phyloP scores from a whole-genome alignment of 2,797 vertebrate species.

The Lindbergichthys nudifrons region DNA sequence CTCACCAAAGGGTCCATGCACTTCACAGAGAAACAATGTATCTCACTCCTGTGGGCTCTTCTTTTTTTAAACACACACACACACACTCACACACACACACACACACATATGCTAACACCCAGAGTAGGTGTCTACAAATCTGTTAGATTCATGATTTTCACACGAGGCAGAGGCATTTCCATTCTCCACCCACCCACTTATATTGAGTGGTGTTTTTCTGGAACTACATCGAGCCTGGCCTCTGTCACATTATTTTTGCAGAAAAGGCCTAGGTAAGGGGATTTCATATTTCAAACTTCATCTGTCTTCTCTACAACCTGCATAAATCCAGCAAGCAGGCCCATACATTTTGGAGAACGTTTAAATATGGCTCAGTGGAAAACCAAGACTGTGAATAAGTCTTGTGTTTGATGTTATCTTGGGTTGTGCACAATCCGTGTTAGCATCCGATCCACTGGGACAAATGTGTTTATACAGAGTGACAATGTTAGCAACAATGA shows the following conservation, averaged over 20 bases:
- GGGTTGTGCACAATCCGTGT: neutral
- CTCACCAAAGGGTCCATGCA: conserved; percentile 21
- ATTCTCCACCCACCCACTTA: neutral
- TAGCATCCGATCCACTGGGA: conserved; percentile 20
- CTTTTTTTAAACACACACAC: conserved; percentile 8
- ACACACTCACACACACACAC: neutral
- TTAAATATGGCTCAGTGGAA: conserved; percentile 29
- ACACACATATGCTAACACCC: conserved; percentile 9
- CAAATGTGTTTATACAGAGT: conserved; percentile 29
- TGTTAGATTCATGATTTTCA: conserved; percentile 28
- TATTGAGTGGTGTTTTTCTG: conserved; percentile 3
- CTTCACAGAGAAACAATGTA: conserved; percentile 14
- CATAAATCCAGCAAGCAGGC: conserved; percentile 24
- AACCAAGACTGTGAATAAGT: neutral
- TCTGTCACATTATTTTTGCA: conserved; percentile 1
- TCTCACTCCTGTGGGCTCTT: conserved; percentile 10
- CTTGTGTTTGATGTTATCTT: neutral
- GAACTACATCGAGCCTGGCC: conserved; percentile 21
- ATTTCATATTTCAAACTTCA: conserved; percentile 35
- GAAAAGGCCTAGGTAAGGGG: conserved; percentile 16
- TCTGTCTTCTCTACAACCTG: conserved; percentile 34
- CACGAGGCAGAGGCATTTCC: neutral
- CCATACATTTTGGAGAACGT: conserved; percentile 32
- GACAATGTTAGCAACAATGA: conserved; percentile 12
- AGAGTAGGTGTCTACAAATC: conserved; percentile 29